Evolutionary conservation across 1,140 invertebrate species (phyloP).

Genomic region (Drosophila lini): DNA sequence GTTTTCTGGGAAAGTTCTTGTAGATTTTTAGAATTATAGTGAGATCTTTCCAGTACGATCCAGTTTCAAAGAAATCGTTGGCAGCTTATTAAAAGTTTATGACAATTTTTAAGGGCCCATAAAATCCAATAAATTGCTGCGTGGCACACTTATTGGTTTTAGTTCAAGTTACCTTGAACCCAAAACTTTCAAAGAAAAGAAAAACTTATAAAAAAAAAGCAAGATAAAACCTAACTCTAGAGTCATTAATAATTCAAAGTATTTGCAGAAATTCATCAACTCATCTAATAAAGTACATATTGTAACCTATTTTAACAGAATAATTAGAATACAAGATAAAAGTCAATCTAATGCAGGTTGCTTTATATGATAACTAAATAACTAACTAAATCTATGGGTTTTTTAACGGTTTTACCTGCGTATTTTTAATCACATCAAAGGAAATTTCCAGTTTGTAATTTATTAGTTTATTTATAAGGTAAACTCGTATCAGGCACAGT

Average conservation of each 20-base stretch:
- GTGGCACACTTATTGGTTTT: conserved; percentile 1
- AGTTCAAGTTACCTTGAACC: not conserved
- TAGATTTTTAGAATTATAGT: not conserved
- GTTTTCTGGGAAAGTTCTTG: not conserved
- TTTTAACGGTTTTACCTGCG: too few relatives aligned
- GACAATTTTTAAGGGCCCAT: not conserved
- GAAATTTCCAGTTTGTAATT: too few relatives aligned
- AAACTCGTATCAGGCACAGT: not conserved
- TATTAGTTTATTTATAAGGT: not conserved
- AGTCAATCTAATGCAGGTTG: too few relatives aligned
- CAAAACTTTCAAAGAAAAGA: not conserved
- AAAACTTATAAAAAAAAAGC: not conserved
- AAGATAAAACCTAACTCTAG: not conserved
- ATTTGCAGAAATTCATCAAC: not conserved
- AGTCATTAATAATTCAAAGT: not conserved
- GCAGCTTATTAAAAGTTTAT: not conserved
- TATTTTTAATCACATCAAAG: too few relatives aligned
- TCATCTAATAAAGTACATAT: not conserved
- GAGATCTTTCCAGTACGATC: not conserved
- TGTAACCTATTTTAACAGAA: not conserved
- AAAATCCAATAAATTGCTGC: not conserved
- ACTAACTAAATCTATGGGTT: not conserved
- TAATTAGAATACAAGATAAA: not conserved
- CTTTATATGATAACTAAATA: too few relatives aligned
- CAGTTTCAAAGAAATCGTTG: not conserved